Base-by-base conservation (phyloP, 2,113 vertebrate genomes). In the Chaetodon auriga region DNA sequence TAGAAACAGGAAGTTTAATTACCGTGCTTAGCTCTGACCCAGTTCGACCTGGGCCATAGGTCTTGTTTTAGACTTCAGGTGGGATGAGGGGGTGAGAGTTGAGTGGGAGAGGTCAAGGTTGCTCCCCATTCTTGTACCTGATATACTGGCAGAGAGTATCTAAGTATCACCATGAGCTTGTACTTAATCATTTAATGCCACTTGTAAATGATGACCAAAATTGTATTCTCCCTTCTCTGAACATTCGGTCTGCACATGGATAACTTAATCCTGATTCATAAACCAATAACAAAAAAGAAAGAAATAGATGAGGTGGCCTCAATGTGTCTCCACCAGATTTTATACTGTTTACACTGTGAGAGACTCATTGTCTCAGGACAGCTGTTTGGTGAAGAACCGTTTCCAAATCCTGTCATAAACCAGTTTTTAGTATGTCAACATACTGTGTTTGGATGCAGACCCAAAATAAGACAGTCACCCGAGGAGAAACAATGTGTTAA, bases 401-500 rank as follows among this genome's bases (percentile, higher is more conserved):
- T 61, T 64, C 41, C 41, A 9, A 41, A 21, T 58, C 51, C 49
- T 51, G 19, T 36, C 48, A 61, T 16, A 30, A 9, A 65, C 16
- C 7, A 30, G 25, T 79, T 48, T 78, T 48, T 7, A 63, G n/a
- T 38, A 46, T 63, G 45, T 57, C 41, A 64, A 25, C 66, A 19
- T 15, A 10, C 2, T 16, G 38, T 48, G 43, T 76, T 55, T 57
- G 16, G 46, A 73, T 43, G 38, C 35, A 51, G 58, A 70, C 75
- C 30, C 38, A 63, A 74, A 62, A 60, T 3, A 10, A 45, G 25
- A 61, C 41, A 60, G 65, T 49, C 63, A 75, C 43, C 38, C 7
- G 0, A 53, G 30, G 38, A 72, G 15, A 73, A 49, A 72, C 25
- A 72, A 45, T 45, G 19, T 69, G 74, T 71, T 85, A 80, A 88